Evolutionary conservation across 2,113 vertebrate genomes (phyloP), one percentile per base, ranked within the genome.

Genomic region (Stigmatopora nigra): DNA sequence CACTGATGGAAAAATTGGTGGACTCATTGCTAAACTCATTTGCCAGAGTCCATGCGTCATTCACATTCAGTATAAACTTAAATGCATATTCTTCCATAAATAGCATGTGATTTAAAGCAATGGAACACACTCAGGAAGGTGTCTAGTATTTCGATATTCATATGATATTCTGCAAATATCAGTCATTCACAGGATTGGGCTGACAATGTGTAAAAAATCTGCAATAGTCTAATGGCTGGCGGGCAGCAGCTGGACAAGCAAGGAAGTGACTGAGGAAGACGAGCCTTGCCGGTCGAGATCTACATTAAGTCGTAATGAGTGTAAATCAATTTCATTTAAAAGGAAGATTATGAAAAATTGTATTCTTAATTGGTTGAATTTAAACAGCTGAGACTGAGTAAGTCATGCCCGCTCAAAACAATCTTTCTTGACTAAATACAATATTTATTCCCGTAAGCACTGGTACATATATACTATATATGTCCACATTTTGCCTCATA

Each of bases 11-110:
- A 61, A 46, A 61, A 22, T 13, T 41, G 15, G 19, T 15, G 19
- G 19, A 61, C 75, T 82, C 79, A 72, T 79, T 82, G 77, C 85
- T 84, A 82, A 83, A 85, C 82, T 83, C 49, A 73, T 82, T 83
- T 86, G 76, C 78, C 62, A 70, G 68, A 83, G 78, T 72, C 73
- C 83, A 65, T 76, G 77, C 2, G 19, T 53, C 19, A 59, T 41
- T 59, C 35, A 60, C 5, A 60, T 13, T 12, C 36, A 13, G 38
- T 41, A 41, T 10, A 44, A 38, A 20, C 4, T 1, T 5, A 20
- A 5, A 60, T 19, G 58, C 22, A 5, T 48, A 16, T 15, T 56
- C 22, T 56, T 25, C 53, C 20, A 14, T 10, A 7, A 53, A 10
- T 4, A 25, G 51, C 49, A 52, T 19, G 8, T 53, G 51, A 25